Conservation (phyloP, 2,113 vertebrate genomes). For the Murina feae region DNA sequence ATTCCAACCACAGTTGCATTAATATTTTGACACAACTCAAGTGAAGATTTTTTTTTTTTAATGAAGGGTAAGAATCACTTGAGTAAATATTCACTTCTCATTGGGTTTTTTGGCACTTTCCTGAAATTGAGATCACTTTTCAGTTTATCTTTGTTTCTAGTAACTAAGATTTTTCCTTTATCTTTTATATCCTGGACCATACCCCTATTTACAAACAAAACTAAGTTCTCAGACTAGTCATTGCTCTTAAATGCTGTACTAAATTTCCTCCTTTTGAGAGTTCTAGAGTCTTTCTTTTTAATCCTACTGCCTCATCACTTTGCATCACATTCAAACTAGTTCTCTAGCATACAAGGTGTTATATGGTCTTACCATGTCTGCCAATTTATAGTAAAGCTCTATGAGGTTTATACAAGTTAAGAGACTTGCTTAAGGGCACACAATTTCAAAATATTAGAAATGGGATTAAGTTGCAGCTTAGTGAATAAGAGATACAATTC, state of each 20-base stretch:
- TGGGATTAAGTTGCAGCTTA: neutral
- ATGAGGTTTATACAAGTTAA: neutral
- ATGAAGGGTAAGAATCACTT: neutral
- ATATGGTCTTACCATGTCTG: neutral
- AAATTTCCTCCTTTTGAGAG: neutral
- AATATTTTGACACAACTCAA: neutral
- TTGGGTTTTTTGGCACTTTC: neutral
- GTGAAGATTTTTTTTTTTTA: neutral
- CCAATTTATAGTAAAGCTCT: neutral
- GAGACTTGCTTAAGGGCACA: neutral
- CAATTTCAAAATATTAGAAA: neutral
- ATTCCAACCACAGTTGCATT: neutral
- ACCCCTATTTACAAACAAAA: neutral
- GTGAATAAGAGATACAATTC: neutral
- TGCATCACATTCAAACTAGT: neutral
- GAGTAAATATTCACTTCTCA: neutral
- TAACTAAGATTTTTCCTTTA: neutral
- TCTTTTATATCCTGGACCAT: neutral
- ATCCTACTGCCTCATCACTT: neutral
- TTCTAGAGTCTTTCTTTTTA: neutral
- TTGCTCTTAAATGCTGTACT: neutral
- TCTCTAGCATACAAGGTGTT: neutral
- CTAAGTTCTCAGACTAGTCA: neutral
- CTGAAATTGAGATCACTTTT: neutral
- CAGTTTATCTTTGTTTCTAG: neutral